Evolutionary conservation across 1,140 invertebrate species (phyloP).

Genomic region (Branchinecta lynchi): DNA sequence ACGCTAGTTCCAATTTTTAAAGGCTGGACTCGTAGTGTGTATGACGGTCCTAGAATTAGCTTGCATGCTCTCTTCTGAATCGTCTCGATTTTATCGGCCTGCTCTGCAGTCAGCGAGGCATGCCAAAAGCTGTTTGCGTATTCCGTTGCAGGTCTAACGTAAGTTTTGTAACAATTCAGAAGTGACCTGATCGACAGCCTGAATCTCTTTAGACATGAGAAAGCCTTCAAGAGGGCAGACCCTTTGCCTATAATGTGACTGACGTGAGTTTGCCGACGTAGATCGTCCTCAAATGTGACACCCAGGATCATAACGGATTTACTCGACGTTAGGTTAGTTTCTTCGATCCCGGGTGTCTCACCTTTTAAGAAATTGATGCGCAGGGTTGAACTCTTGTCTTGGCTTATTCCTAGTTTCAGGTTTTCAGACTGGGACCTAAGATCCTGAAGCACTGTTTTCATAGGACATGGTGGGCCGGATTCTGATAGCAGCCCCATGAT

Average conservation of each 20-base stretch:
- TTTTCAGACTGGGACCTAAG: too few species aligned
- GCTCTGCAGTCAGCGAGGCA: neutral
- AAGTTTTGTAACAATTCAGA: neutral
- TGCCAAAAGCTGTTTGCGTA: neutral
- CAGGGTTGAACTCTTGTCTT: too few species aligned
- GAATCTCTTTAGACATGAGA: neutral
- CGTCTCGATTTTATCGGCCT: neutral
- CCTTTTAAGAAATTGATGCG: too few species aligned
- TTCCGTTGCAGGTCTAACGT: neutral
- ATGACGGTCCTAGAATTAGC: neutral
- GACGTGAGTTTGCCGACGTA: neutral
- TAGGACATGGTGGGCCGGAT: too few species aligned
- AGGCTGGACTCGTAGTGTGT: neutral
- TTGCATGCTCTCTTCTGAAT: constrained; percentile 4
- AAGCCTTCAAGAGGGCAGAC: neutral
- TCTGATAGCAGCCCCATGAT: too few species aligned
- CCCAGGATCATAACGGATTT: neutral
- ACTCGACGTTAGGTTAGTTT: neutral
- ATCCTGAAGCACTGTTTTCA: too few species aligned
- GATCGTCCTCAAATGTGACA: neutral
- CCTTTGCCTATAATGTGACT: neutral
- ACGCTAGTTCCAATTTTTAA: too few species aligned
- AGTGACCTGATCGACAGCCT: neutral
- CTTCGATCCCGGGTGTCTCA: too few species aligned
- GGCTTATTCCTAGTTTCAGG: too few species aligned